phyloP scores from a whole-genome alignment of 1,140 invertebrate genomes.

The Centruroides sculpturatus region DNA sequence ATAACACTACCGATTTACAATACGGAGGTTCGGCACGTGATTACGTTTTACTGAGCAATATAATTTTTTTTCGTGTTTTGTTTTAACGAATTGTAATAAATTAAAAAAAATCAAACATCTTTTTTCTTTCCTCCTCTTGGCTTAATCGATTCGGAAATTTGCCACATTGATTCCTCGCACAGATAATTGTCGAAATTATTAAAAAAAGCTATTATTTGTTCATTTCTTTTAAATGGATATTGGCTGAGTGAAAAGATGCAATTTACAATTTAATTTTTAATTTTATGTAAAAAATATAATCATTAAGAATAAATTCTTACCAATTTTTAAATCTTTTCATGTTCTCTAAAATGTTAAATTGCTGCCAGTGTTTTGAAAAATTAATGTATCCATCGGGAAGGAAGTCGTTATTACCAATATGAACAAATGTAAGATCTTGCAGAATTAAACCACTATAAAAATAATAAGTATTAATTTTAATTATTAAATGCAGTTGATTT shows the following conservation, averaged over 20 bases:
- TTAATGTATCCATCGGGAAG: constrained; percentile 79
- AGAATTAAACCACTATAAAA: constrained; percentile 81
- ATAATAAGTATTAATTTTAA: too few species aligned
- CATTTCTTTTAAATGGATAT: constrained; percentile 39
- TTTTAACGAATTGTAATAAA: too few species aligned
- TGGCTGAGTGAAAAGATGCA: constrained; percentile 11
- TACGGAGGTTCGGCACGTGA: too few species aligned
- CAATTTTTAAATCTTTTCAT: constrained; percentile 87
- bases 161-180: constrained; percentile 94
- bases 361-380: constrained; percentile 95
- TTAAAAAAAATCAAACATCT: too few species aligned
- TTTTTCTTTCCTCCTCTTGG: constrained; percentile 45
- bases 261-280: not conserved
- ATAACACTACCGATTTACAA: too few species aligned
- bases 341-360: constrained; percentile 93
- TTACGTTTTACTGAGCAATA: too few species aligned
- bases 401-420: constrained; percentile 87
- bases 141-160: constrained; percentile 90
- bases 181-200: constrained; percentile 92
- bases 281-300: not conserved
- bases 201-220: constrained; percentile 86
- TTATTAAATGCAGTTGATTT: not conserved
- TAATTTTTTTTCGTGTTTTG: too few species aligned
- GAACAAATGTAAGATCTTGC: constrained; percentile 97
- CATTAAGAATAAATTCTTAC: not conserved